Evolutionary conservation across 2,797 vertebrate genomes (phyloP), one percentile per base, ranked within the genome.

Genomic region (Ceryle rudis): DNA sequence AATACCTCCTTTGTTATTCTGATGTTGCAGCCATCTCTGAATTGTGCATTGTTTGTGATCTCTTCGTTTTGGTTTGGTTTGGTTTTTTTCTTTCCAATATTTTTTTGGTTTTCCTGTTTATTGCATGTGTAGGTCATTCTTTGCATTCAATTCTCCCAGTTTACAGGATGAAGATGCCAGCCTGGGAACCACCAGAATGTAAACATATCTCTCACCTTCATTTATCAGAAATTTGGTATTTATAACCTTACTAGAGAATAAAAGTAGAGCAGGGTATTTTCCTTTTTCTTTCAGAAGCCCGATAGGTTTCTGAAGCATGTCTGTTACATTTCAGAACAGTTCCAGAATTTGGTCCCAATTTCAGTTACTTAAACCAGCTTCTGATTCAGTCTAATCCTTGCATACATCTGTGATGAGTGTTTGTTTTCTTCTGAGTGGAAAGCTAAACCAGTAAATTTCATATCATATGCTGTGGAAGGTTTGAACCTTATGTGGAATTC

Each of bases 391-490:
- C 15, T 65, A 17, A 33, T 60, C 10, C 9, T 61, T 75, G 21
- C 1, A 2, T 65, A 33, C 2, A 15, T 64, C 31, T 67, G n/a
- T 67, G 62, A 21, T 47, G 16, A 70, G 39, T 22, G 5, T 61
- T 73, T 58, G 2, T 82, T 84, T 83, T 69, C 52, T 55, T 57
- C 37, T 54, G 80, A 29, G 11, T 60, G 28, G 29, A 71, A 66
- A 52, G 29, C 61, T 81, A 69, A 80, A 31, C 19, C 8, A 42
- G 29, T 64, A 55, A 39, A 61, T 82, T 33, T 44, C 6, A 2
- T 31, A 2, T 70, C 9, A 31, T 52, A 14, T 0, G 0, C 37
- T 58, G 39, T n/a, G 64, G 19, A 75, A 82, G 21, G 26, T 58
- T 15, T 6, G 2, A 89, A 60, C 0, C 6, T 31, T 22, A 16